Base-by-base conservation (phyloP, 37 sponge, comb jelly and placozoan species). In the Chondrilla cf. caribensis region DNA sequence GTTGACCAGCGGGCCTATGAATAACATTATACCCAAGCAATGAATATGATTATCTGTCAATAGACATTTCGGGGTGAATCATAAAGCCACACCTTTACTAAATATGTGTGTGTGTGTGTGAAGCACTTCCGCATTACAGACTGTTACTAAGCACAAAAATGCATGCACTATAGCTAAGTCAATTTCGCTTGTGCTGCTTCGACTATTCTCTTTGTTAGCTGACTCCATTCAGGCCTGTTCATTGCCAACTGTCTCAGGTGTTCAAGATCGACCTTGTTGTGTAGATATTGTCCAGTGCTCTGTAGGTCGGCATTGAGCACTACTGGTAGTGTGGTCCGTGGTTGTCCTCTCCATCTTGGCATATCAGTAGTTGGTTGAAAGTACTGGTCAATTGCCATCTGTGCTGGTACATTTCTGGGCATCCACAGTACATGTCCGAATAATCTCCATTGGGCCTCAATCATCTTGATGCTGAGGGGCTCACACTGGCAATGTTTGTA, bases 341-440 rank as follows among this genome's bases (percentile, higher is more conserved):
- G 41, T 73, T 43, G 42, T 39, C 76, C 76, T 40, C 76, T 73
- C 76, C 76, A 38, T 32, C 43, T 39, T 39, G 76, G 43, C 37
- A 68, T 28, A 73, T 2, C 24, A 73, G 14, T 40, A 39, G 76
- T 37, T 73, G 76, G 76, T 73, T 73, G 43, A 73, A 73, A 42
- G 76, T 39, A 73, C 0, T 38, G 36, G 44, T 73, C 76, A 2
- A 73, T 73, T 73, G 76, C 76, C 76, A 73, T 73, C 41, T 40
- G 33, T 39, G 42, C 76, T 39, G 76, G 76, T 36, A 73, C 44
- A 37, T 73, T 73, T 36, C 25, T 2, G 43, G 76, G 76, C 76
- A 73, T 73, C 76, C 76, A 41, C 76, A 73, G 44, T 39, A 73
- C 76, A 40, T 73, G 76, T 39, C 76, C 76, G 40, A 67, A 73